Conservation (phyloP, 2,113 vertebrate species). For the Tetrax tetrax region DNA sequence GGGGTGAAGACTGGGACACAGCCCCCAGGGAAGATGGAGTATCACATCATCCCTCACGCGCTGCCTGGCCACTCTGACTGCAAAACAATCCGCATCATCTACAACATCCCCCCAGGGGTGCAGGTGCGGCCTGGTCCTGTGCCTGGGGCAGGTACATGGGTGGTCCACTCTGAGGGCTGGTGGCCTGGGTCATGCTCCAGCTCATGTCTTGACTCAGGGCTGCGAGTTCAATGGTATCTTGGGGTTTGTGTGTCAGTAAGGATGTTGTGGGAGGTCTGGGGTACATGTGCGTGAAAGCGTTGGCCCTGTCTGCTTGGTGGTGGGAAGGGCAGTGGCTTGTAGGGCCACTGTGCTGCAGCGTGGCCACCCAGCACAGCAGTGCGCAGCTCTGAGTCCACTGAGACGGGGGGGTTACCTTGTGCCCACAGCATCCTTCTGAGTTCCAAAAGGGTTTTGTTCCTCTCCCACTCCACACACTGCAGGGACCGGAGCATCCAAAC, state of each 20-base stretch:
- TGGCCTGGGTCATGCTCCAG: neutral
- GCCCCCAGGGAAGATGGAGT: conserved; percentile 96
- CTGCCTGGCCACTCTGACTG: conserved; percentile 91
- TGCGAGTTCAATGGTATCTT: neutral
- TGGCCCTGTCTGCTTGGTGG: neutral
- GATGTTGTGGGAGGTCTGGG: neutral
- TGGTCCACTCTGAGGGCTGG: neutral
- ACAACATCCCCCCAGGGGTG: conserved; percentile 91
- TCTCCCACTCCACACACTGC: neutral
- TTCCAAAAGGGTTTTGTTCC: neutral
- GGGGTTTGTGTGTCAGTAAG: rapidly evolving
- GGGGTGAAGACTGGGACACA: conserved; percentile 96
- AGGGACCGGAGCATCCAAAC: conserved; percentile 93
- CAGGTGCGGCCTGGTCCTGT: conserved; percentile 76
- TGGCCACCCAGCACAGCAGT: neutral
- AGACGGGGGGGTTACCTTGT: neutral
- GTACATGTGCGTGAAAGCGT: rapidly evolving
- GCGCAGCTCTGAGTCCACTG: neutral
- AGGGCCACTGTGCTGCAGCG: neutral
- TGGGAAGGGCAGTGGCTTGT: rapidly evolving
- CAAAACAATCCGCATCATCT: conserved; percentile 95
- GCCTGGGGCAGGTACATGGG: neutral
- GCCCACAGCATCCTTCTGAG: neutral
- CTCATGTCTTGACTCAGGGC: neutral
- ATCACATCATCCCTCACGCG: conserved; percentile 93